phyloP scores from a whole-genome alignment of 1,140 invertebrate species.

The Chrysomallon squamiferum region DNA sequence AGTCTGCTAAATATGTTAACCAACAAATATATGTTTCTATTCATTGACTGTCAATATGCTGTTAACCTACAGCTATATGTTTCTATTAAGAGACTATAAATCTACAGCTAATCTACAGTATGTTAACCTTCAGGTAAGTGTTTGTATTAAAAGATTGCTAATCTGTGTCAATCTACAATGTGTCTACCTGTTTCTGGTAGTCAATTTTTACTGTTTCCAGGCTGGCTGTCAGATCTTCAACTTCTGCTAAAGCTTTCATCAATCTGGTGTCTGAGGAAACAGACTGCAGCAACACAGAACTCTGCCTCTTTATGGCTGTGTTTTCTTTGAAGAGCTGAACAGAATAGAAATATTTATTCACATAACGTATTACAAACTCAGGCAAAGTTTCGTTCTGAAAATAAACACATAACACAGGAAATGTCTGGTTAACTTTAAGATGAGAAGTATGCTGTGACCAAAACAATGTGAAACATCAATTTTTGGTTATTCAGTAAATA shows the following conservation, averaged over 20 bases:
- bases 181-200: constrained; percentile 26
- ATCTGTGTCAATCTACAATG: not conserved
- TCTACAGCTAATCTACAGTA: too few relatives aligned
- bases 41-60: too few relatives aligned
- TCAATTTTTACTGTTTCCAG: constrained; percentile 27
- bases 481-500: not conserved
- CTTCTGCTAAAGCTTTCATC: constrained; percentile 35
- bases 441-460: not conserved
- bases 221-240: constrained; percentile 29
- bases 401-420: not conserved
- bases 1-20: too few relatives aligned
- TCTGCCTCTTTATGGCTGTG: constrained; percentile 42
- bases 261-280: constrained; percentile 28
- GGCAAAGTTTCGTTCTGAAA: not conserved
- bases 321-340: constrained; percentile 31
- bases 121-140: too few relatives aligned
- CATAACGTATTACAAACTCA: too few relatives aligned
- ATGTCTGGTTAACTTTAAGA: not conserved
- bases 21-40: too few relatives aligned
- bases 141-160: too few relatives aligned
- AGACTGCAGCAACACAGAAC: constrained; percentile 26
- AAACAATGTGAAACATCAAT: not conserved
- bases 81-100: too few relatives aligned
- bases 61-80: too few relatives aligned
- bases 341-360: not conserved